Evolutionary conservation across 2,797 vertebrate species (phyloP), one percentile per base, ranked within the genome.

Genomic region (Saxicola maurus): DNA sequence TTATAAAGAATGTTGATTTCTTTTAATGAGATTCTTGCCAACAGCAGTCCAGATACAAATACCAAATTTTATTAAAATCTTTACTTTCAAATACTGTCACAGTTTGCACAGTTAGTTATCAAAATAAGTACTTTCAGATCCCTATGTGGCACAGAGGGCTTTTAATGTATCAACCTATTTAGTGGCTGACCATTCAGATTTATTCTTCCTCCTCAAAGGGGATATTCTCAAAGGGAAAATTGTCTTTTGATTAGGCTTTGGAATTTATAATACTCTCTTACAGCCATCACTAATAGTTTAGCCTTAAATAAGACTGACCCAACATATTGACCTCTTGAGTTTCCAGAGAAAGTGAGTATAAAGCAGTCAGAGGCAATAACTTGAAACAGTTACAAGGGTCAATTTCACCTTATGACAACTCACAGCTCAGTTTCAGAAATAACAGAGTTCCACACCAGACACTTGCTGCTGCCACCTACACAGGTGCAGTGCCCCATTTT

Each of bases 41-140:
- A 80, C 27, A 87, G 59, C 38, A 71, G 48, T 40, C 37, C 52
- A 89, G 68, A 85, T 59, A 82, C 27, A 92, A 93, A 85, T 75
- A 51, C 13, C 52, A 81, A 48, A 78, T 69, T 78, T 87, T 81
- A 89, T 89, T 89, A 86, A 84, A 92, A 91, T 83, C 14, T 86
- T 87, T 67, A 55, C 51, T 80, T 88, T 83, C 55, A 69, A 88
- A 90, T 75, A 90, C 64, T 73, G 48, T 83, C 55, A 89, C 14
- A 80, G 42, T 90, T 85, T 86, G 28, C 49, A 48, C 16, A 85
- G 25, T 53, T 61, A 77, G 20, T 75, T 87, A 83, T 55, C 52
- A 77, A 57, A 89, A 68, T 25, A 55, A 0, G 1, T 55, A 74
- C 43, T 66, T 93, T 82, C 31, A 61, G 75, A 87, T 81, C 27